Evolutionary conservation across 2,113 vertebrate genomes (phyloP).

Genomic region (Parus major): DNA sequence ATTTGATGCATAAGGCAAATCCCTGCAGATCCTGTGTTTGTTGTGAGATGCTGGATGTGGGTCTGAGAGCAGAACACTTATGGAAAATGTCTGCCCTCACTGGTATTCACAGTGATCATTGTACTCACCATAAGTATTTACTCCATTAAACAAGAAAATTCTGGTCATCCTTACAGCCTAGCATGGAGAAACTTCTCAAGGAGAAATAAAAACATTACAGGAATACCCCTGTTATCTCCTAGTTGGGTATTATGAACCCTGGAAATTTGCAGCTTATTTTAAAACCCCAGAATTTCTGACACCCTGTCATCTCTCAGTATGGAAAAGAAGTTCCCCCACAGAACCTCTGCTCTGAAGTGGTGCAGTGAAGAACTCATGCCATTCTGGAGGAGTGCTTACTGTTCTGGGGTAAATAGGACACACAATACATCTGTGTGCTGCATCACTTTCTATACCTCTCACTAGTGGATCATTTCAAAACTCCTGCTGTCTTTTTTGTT

Average conservation of each 20-base stretch:
- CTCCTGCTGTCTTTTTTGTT: neutral
- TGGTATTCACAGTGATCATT: neutral
- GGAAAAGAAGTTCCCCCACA: neutral
- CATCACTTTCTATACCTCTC: neutral
- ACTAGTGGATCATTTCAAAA: neutral
- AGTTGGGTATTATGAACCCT: neutral
- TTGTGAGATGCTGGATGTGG: neutral
- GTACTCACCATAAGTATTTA: neutral
- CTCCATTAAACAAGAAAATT: neutral
- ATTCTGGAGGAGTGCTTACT: neutral
- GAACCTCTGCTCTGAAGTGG: neutral
- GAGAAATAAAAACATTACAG: neutral
- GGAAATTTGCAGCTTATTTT: neutral
- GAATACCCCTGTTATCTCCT: neutral
- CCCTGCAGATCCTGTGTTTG: neutral
- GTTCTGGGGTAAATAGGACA: neutral
- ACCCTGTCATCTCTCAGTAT: neutral
- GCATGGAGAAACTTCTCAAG: accelerated
- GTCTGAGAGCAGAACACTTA: neutral
- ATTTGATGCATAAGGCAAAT: neutral
- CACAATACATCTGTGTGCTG: accelerated
- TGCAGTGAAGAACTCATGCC: neutral
- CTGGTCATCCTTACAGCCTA: neutral
- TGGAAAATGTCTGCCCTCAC: neutral
- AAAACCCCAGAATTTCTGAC: neutral